Percentiles rank a stretch among this genome's conserved stretches.
Evolutionary conservation across 2,797 vertebrate genomes (phyloP).

Genomic region (Mareca strepera): DNA sequence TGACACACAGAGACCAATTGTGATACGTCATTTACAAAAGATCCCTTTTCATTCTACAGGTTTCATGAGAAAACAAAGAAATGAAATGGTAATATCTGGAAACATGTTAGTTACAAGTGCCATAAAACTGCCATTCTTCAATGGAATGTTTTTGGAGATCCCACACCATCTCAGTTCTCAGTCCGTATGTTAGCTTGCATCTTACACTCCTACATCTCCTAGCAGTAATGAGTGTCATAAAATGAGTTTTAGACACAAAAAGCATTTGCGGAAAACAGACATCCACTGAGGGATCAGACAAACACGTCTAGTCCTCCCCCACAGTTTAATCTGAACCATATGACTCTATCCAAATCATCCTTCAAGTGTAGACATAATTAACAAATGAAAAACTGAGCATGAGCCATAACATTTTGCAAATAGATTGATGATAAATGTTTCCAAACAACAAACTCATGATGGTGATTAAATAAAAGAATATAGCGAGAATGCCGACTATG

Average conservation of each 20-base stretch:
- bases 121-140: neutral
- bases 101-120: neutral
- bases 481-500: conserved; percentile 20
- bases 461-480: conserved; percentile 53
- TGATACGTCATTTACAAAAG: neutral
- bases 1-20: neutral
- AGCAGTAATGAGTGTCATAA: neutral
- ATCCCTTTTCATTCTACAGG: neutral
- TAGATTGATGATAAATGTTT: conserved; percentile 44
- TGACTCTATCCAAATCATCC: conserved; percentile 15
- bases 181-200: neutral
- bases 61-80: neutral
- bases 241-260: neutral
- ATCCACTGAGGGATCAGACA: neutral
- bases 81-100: neutral
- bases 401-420: conserved; percentile 50
- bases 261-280: neutral
- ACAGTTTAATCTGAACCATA: conserved; percentile 8
- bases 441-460: conserved; percentile 22
- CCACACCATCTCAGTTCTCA: neutral
- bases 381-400: conserved; percentile 26
- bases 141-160: neutral
- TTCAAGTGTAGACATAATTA: neutral
- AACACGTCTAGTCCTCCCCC: neutral
- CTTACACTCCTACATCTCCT: neutral